A percentile compares a stretch with the other conserved stretches of the same genome.
Conservation (phyloP, 92 coral and sea anemone genomes). For the Parazoanthus atlanticus region DNA sequence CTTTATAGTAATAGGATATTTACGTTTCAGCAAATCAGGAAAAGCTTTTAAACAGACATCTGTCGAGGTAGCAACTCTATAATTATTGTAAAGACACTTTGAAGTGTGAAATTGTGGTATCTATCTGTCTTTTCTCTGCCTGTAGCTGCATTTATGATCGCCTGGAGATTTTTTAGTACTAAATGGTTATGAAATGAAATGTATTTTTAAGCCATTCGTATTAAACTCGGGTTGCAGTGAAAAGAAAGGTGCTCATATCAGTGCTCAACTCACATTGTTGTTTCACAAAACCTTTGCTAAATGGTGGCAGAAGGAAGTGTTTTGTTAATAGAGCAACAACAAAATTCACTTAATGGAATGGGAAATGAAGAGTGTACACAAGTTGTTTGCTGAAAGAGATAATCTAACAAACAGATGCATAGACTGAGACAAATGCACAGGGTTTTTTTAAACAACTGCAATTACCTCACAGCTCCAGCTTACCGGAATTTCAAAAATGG, state of each 20-base stretch:
- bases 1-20: constrained; percentile 1
- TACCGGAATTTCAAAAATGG: background rate
- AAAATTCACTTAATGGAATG: too few species aligned
- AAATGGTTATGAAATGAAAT: background rate
- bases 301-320: too few species aligned
- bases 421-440: too few species aligned
- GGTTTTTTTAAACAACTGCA: too few species aligned
- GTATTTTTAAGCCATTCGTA: background rate
- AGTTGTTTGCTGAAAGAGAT: background rate
- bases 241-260: too few species aligned
- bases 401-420: background rate
- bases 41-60: constrained; percentile 2
- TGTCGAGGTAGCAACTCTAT: background rate
- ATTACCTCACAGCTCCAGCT: background rate
- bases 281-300: too few species aligned
- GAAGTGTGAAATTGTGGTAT: background rate
- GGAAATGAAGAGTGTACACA: background rate
- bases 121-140: constrained; percentile 3
- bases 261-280: too few species aligned
- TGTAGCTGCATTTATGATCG: background rate
- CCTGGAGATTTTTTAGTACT: too few species aligned
- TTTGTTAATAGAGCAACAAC: too few species aligned
- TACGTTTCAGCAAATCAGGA: constrained; percentile 17
- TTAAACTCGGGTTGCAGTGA: too few species aligned
- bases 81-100: background rate